These are phyloP conservation scores for Tragelaphus buxtoni DNA, from an alignment of 2,113 vertebrate species.

Conservation along the genomic window DNA sequence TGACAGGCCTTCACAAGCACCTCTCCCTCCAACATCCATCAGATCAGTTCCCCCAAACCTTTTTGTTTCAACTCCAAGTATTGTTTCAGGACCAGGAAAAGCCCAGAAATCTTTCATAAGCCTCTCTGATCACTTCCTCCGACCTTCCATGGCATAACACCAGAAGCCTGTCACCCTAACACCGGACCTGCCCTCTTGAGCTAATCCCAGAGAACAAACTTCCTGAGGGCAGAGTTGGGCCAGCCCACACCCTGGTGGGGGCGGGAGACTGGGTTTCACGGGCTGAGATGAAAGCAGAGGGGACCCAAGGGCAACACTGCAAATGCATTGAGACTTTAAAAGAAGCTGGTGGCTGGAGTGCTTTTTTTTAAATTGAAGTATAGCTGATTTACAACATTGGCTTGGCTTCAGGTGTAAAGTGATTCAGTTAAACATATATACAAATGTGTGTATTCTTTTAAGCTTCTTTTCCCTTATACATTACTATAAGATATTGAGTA, in stretches of 20 bases:
- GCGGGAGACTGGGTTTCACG: background rate
- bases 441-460: background rate
- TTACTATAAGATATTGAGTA: background rate
- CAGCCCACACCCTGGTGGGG: background rate
- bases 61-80: slow-evolving; percentile 28
- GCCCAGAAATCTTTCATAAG: slow-evolving; percentile 26
- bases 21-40: background rate
- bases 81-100: slow-evolving; percentile 25
- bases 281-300: background rate
- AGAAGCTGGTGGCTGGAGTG: background rate
- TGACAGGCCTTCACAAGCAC: background rate
- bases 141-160: background rate
- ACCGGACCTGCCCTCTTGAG: background rate
- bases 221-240: background rate
- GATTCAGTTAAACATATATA: background rate
- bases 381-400: background rate
- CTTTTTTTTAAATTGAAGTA: background rate
- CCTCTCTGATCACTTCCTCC: slow-evolving; percentile 46
- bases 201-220: background rate
- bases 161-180: background rate
- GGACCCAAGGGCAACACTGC: background rate
- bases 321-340: background rate
- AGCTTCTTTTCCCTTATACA: background rate
- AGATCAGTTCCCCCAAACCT: background rate
- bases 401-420: background rate